Percentiles rank a stretch among this genome's conserved stretches.
Evolutionary conservation across 2,888 invertebrate species (phyloP).

Genomic region (Thyatira batis): DNA sequence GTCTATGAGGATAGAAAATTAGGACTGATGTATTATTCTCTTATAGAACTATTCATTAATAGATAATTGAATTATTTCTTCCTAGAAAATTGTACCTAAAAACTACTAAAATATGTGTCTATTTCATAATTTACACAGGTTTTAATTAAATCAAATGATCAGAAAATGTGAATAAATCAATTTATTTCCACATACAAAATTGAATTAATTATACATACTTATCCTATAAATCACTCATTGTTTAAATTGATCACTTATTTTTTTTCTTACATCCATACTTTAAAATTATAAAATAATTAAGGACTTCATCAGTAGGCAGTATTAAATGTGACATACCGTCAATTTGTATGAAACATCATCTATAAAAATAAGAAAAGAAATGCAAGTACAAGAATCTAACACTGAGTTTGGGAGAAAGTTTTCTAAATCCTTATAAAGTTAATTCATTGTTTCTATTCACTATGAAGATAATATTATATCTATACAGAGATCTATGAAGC

Average conservation of each 20-base stretch:
- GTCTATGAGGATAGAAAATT: constrained; percentile 19
- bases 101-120: not conserved
- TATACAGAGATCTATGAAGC: constrained; percentile 1
- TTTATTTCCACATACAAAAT: constrained; percentile 13
- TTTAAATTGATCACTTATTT: not conserved
- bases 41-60: constrained; percentile 2
- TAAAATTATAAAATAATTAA: not conserved
- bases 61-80: not conserved
- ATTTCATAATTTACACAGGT: not conserved
- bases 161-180: constrained; percentile 5
- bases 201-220: not conserved
- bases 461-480: not conserved
- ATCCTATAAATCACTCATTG: not conserved
- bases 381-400: not conserved
- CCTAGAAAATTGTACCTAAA: not conserved
- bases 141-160: not conserved
- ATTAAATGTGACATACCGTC: not conserved
- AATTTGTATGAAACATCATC: not conserved
- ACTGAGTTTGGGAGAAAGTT: not conserved
- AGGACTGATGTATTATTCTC: constrained; percentile 27
- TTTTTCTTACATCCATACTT: not conserved
- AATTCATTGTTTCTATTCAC: not conserved
- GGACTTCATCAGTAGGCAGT: not conserved
- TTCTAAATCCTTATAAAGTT: not conserved
- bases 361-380: not conserved